Evolutionary conservation across 2,113 vertebrate genomes (phyloP).

Genomic region (Struthio camelus): DNA sequence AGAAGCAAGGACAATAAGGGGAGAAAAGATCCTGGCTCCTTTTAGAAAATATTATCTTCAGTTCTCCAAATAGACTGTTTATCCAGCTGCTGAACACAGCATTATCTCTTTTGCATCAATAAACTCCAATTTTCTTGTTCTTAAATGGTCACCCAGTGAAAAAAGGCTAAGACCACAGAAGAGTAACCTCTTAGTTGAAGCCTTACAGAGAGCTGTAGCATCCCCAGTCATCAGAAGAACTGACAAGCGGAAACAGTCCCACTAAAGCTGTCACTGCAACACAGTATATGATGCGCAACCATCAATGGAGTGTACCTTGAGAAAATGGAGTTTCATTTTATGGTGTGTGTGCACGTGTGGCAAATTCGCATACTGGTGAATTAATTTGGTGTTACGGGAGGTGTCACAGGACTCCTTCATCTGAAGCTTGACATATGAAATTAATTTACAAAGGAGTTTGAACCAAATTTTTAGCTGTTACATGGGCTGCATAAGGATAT

Average conservation of each 20-base stretch:
- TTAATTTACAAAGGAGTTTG: not conserved
- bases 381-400: not conserved
- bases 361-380: not conserved
- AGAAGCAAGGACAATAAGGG: not conserved
- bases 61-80: not conserved
- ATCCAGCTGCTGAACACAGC: not conserved
- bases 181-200: not conserved
- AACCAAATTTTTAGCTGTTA: not conserved
- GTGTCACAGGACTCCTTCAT: not conserved
- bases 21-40: not conserved
- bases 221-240: not conserved
- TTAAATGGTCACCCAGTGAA: not conserved
- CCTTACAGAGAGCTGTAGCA: not conserved
- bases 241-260: not conserved
- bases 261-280: not conserved
- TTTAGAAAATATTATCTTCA: not conserved
- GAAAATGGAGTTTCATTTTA: not conserved
- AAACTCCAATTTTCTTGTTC: not conserved
- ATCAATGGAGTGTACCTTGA: not conserved
- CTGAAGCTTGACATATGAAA: not conserved
- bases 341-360: fast-evolving
- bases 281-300: not conserved
- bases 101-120: not conserved
- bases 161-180: not conserved
- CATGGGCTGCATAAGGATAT: not conserved